Evolutionary conservation across 2,113 vertebrate genomes (phyloP), one percentile per base, ranked within the genome.

Genomic region (Recurvirostra avosetta): DNA sequence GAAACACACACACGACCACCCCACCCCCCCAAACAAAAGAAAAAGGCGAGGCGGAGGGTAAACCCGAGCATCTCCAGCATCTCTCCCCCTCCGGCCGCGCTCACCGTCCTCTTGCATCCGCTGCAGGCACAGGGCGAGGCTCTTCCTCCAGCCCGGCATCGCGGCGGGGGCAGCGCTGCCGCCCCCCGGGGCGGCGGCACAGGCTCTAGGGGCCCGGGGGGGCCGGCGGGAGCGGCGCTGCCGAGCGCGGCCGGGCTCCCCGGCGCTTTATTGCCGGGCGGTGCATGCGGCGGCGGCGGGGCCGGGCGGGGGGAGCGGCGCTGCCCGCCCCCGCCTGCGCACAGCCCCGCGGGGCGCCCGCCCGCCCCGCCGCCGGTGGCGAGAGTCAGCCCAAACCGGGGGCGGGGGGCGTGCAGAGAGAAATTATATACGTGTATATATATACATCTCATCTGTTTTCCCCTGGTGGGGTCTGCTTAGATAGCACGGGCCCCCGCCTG

Each of bases 111-210:
- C 98, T 74, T 98, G 98, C 97, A 98, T 98, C 93, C 98, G 98
- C 98, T 99, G 99, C 98, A 99, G 97, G 85, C 99, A 99, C 90
- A 98, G 90, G 97, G 98, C 96, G 93, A 99, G 98, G 96, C 98
- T 98, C 95, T 97, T 98, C 94, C 98, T 98, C 98, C 98, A 99
- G 97, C 98, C 98, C 71, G 98, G 99, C 98, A 99, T 99, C 91
- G 96, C 97, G 85, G 94, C 94, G 12, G 52, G 38, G 20, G 75
- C 55, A 53, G 47, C 50, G 25, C 79, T 92, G 93, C 91, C 88
- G 59, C 71, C 94, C 94, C 76, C 89, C 84, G 41, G 85, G 88
- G 78, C 91, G 61, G 90, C 80, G 9, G 81, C 58, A 10, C 10
- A 9, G 26, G 40, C 73, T 67, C 49, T 22, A 56, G 74, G 66